These are phyloP conservation scores for Pandemis heparana DNA, from an alignment of 2,888 invertebrate species.

Conservation along the genomic window DNA sequence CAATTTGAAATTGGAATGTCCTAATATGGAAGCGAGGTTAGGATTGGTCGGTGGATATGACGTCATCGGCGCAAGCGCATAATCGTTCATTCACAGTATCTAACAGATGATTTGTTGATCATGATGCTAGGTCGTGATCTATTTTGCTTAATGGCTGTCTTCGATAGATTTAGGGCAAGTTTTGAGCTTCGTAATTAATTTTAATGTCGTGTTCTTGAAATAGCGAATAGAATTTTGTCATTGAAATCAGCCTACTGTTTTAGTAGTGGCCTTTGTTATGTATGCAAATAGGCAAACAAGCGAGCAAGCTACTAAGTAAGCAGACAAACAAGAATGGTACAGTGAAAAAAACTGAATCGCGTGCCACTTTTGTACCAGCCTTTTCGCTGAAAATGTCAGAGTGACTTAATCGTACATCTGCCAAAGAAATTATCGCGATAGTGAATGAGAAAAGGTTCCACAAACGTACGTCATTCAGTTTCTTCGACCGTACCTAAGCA, in stretches of 20 bases:
- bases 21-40: constrained; percentile 42
- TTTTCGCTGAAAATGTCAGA: too few relatives aligned
- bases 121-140: constrained; percentile 63
- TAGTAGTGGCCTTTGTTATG: background rate
- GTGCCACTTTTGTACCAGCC: too few relatives aligned
- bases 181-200: background rate
- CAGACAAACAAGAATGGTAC: too few relatives aligned
- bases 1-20: constrained; percentile 37
- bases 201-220: background rate
- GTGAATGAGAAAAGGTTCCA: too few relatives aligned
- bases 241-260: background rate
- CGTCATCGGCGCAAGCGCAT: constrained; percentile 42
- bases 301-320: too few relatives aligned
- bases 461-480: too few relatives aligned
- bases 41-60: constrained; percentile 40
- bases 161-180: constrained; percentile 29
- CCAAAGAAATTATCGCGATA: too few relatives aligned
- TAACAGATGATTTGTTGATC: constrained; percentile 69
- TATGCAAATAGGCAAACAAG: too few relatives aligned
- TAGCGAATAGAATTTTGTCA: background rate
- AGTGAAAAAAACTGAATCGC: too few relatives aligned
- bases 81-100: constrained; percentile 6
- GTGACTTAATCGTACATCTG: too few relatives aligned
- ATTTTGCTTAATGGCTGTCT: constrained; percentile 58
- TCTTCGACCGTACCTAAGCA: too few relatives aligned